Conservation (phyloP, 1,140 invertebrate species). For the Brachionus calyciflorus region DNA sequence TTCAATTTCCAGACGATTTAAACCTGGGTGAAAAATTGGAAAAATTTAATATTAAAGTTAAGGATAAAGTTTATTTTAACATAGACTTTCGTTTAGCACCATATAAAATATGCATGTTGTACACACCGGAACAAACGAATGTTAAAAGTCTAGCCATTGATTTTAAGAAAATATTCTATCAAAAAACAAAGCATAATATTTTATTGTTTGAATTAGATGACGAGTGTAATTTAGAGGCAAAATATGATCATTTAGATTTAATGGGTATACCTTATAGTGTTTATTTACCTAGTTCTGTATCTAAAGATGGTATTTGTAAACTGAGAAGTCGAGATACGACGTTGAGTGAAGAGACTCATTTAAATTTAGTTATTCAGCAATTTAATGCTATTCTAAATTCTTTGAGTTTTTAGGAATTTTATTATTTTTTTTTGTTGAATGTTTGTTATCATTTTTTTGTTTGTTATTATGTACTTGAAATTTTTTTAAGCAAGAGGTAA, state of each 20-base stretch:
- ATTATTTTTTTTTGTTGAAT: neutral
- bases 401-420: slow-evolving; percentile 20
- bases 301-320: slow-evolving; percentile 17
- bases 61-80: slow-evolving; percentile 16
- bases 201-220: neutral
- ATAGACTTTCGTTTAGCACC: slow-evolving; percentile 39
- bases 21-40: neutral
- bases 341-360: slow-evolving; percentile 30
- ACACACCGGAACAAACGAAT: neutral
- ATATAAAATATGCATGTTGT: slow-evolving; percentile 20
- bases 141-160: neutral
- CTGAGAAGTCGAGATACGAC: slow-evolving; percentile 31
- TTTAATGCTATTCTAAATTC: slow-evolving; percentile 18
- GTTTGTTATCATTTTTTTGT: neutral
- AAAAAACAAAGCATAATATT: neutral
- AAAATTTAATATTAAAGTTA: neutral
- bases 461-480: too few species aligned
- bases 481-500: slow-evolving; percentile 41
- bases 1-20: slow-evolving; percentile 26
- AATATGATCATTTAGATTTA: slow-evolving; percentile 15
- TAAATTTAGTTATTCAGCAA: slow-evolving; percentile 3
- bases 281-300: slow-evolving; percentile 9
- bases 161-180: slow-evolving; percentile 26
- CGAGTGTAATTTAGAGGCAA: neutral
- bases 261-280: slow-evolving; percentile 41